Conservation (phyloP, 2,113 vertebrate species). For the Gasterosteus aculeatus region DNA sequence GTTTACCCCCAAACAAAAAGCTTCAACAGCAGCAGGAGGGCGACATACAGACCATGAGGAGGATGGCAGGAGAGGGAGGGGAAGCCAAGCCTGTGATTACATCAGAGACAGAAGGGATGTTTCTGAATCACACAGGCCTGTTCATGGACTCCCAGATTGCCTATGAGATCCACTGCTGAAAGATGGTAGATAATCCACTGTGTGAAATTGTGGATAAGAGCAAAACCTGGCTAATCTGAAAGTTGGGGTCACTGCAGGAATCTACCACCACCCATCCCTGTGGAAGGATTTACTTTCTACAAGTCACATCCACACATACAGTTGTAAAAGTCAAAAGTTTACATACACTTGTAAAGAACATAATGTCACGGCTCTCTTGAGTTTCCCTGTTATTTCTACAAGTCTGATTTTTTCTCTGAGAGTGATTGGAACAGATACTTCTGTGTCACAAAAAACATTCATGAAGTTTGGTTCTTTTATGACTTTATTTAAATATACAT, state of each 20-base stretch:
- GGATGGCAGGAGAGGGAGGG: slow-evolving; percentile 78
- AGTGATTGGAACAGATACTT: no score
- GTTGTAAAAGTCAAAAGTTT: neutral
- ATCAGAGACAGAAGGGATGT: slow-evolving; percentile 80
- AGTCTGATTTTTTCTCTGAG: no score
- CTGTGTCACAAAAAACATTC: no score
- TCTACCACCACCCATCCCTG: slow-evolving; percentile 11
- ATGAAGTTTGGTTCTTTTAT: no score
- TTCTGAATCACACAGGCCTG: slow-evolving; percentile 81
- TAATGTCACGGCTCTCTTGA: no score
- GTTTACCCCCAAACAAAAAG: slow-evolving; percentile 57
- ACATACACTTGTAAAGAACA: neutral
- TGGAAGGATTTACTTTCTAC: slow-evolving; percentile 6
- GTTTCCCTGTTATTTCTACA: no score
- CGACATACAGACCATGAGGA: slow-evolving; percentile 72
- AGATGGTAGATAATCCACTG: neutral
- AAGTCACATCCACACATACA: neutral
- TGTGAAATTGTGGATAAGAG: neutral
- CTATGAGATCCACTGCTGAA: slow-evolving; percentile 90
- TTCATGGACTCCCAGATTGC: slow-evolving; percentile 86
- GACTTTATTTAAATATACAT: no score
- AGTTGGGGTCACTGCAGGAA: slow-evolving; percentile 13
- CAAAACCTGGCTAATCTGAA: neutral
- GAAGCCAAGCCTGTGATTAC: slow-evolving; percentile 76
- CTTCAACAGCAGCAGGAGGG: slow-evolving; percentile 56